Conservation (phyloP, 2,888 invertebrate species). For the Disparrhopalites patrizii region DNA sequence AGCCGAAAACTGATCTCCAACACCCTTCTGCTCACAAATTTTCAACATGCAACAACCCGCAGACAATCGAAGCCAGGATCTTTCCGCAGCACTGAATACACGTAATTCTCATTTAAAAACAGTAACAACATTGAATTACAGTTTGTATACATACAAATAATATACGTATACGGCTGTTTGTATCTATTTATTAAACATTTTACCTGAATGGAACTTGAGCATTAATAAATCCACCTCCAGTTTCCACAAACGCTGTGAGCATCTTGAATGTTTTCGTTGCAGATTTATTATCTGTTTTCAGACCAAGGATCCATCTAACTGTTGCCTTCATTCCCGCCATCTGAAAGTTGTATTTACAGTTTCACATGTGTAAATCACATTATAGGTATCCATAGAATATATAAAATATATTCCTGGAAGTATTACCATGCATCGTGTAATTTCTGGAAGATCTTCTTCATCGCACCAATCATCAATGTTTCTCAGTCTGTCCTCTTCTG, state of each 20-base stretch:
- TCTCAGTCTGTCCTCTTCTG: constrained; percentile 54
- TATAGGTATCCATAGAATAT: too few species aligned
- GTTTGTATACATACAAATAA: neutral
- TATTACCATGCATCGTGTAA: constrained; percentile 79
- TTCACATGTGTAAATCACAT: too few species aligned
- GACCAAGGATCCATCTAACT: constrained; percentile 90
- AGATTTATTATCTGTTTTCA: constrained; percentile 80
- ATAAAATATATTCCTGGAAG: too few species aligned
- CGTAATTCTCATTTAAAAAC: constrained; percentile 4
- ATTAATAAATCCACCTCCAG: constrained; percentile 76
- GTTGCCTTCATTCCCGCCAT: constrained; percentile 89
- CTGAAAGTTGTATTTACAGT: too few species aligned
- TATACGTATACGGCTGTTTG: too few species aligned
- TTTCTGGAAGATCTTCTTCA: constrained; percentile 81
- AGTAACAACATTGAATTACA: constrained; percentile 12
- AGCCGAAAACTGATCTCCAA: constrained; percentile 88
- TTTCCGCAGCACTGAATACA: constrained; percentile 71
- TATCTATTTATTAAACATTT: too few species aligned
- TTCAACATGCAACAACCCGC: constrained; percentile 95
- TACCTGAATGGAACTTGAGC: constrained; percentile 44
- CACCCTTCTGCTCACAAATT: constrained; percentile 93
- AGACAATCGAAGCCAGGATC: constrained; percentile 85
- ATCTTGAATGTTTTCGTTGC: constrained; percentile 92
- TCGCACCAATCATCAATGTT: constrained; percentile 70
- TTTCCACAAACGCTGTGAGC: constrained; percentile 87